Evolutionary conservation across 2,797 vertebrate genomes (phyloP).

Genomic region (Alectoris magna): DNA sequence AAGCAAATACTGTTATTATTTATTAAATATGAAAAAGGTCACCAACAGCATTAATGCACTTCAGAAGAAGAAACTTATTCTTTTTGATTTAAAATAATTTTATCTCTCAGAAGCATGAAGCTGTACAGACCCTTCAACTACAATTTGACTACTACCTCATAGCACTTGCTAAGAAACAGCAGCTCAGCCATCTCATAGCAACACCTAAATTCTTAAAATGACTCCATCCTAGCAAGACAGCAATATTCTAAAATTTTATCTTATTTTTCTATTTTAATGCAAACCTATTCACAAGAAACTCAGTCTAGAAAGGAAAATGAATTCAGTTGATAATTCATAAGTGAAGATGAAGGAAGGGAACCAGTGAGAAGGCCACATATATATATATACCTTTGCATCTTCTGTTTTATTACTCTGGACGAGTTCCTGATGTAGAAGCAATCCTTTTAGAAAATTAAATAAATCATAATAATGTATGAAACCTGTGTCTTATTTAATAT

Average conservation of each 20-base stretch:
- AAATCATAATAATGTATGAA: background rate
- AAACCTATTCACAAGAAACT: background rate
- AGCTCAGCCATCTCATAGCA: too few relatives aligned
- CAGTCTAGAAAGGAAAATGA: background rate
- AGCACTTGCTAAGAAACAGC: too few relatives aligned
- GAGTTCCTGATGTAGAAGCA: background rate
- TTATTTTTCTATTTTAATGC: background rate
- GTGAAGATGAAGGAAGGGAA: background rate
- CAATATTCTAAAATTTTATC: background rate
- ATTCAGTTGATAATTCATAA: background rate
- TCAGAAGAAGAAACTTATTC: background rate
- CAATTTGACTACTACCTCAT: background rate
- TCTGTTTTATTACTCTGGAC: background rate
- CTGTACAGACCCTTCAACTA: background rate
- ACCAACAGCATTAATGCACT: background rate
- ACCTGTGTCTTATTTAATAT: background rate
- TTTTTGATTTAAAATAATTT: background rate
- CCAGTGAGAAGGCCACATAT: background rate
- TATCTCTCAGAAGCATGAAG: background rate
- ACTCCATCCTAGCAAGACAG: background rate
- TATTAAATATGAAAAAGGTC: background rate
- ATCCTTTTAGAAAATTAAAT: background rate
- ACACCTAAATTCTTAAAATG: too few relatives aligned
- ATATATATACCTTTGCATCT: accelerated
- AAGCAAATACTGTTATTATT: background rate